These are phyloP conservation scores for Colletes collaris DNA, from an alignment of 2,888 invertebrate species.

Conservation along the genomic window DNA sequence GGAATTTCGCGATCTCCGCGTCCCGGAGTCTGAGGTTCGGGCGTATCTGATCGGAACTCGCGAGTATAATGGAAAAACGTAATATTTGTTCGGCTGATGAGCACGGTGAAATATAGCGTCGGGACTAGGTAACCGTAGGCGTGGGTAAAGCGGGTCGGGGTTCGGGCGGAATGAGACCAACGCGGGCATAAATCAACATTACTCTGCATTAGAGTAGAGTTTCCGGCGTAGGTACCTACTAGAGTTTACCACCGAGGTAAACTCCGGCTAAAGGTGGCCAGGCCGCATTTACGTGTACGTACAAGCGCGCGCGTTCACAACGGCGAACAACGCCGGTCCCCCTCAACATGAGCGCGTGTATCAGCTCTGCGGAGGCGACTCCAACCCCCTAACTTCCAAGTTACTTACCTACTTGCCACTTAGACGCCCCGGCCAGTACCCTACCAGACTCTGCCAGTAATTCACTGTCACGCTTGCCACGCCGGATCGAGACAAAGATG, in stretches of 20 bases:
- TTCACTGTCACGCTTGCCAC: conserved; percentile 63
- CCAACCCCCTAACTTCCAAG: conserved; percentile 75
- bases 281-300: conserved; percentile 64
- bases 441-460: conserved; percentile 57
- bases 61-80: conserved; percentile 53
- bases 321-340: conserved; percentile 37
- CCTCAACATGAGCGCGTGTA: conserved; percentile 39
- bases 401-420: conserved; percentile 80
- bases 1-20: conserved; percentile 44
- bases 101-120: conserved; percentile 46
- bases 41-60: conserved; percentile 48
- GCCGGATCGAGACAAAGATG: conserved; percentile 37
- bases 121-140: conserved; percentile 60
- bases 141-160: conserved; percentile 40
- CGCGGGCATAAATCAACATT: conserved; percentile 81
- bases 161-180: conserved; percentile 71
- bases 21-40: conserved; percentile 13
- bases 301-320: conserved; percentile 54
- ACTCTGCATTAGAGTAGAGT: conserved; percentile 82
- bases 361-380: conserved; percentile 59
- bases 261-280: conserved; percentile 74
- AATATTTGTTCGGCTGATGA: conserved; percentile 60
- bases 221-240: conserved; percentile 74
- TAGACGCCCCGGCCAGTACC: conserved; percentile 64
- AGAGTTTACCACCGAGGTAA: conserved; percentile 80